Evolutionary conservation across 1,140 invertebrate genomes (phyloP).

Genomic region (Augochlora pura): DNA sequence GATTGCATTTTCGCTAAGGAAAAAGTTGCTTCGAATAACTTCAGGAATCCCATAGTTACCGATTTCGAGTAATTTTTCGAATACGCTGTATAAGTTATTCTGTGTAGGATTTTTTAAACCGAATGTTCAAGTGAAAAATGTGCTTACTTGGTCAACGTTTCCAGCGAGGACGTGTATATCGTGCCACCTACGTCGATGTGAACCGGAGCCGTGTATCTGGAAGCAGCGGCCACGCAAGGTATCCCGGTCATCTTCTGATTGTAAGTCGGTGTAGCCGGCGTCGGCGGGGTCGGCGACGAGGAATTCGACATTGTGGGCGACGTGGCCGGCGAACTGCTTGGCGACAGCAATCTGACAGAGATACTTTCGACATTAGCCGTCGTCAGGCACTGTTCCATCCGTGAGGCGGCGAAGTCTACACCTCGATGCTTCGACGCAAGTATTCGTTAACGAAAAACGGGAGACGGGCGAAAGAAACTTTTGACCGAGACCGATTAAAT

Average conservation of each 20-base stretch:
- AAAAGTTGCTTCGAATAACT: no score
- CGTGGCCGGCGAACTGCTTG: conserved; percentile 84
- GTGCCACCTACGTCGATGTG: conserved; percentile 98
- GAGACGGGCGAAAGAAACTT: no score
- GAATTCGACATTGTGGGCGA: conserved; percentile 86
- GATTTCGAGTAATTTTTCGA: no score
- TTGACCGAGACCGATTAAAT: no score
- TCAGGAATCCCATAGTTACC: no score
- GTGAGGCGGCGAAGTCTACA: not conserved
- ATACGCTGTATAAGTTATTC: no score
- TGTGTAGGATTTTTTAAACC: no score
- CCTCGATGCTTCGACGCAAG: no score
- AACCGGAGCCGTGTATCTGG: conserved; percentile 95
- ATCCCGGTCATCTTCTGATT: conserved; percentile 90
- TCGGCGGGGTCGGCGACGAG: conserved; percentile 83
- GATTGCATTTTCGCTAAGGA: no score
- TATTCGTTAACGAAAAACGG: not conserved
- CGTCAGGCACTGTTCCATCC: conserved; percentile 29
- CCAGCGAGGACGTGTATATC: conserved; percentile 97
- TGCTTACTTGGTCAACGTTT: conserved; percentile 96
- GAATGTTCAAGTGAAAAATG: no score
- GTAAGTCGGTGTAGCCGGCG: conserved; percentile 79
- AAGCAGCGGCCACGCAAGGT: conserved; percentile 94
- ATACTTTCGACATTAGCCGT: conserved; percentile 58
- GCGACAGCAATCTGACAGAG: conserved; percentile 83